Conservation (phyloP, 2,113 vertebrate genomes). For the Hucho hucho region DNA sequence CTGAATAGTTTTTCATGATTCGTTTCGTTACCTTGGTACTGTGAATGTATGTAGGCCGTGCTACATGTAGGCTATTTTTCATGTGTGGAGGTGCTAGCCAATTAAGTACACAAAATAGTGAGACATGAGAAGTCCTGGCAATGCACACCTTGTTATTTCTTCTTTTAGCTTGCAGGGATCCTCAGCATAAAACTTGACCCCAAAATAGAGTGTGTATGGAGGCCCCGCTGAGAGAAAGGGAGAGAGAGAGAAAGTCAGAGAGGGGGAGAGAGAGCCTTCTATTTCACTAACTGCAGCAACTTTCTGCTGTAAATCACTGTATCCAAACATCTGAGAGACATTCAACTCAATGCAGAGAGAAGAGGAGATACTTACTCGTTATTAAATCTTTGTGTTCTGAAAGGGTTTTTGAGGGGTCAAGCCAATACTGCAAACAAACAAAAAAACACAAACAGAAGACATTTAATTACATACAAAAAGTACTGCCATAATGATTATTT, state of each 20-base stretch:
- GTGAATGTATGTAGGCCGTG: too few species aligned
- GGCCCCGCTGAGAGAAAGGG: slow-evolving; percentile 78
- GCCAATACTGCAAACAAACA: slow-evolving; percentile 80
- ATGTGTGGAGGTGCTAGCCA: too few species aligned
- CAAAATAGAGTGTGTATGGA: slow-evolving; percentile 91
- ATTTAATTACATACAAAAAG: background rate
- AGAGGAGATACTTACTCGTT: slow-evolving; percentile 72
- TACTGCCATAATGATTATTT: too few species aligned
- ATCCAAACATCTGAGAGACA: background rate
- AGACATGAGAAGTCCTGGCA: too few species aligned
- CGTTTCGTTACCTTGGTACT: too few species aligned
- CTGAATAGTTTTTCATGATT: too few species aligned
- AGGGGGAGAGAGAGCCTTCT: too few species aligned
- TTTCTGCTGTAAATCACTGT: too few species aligned
- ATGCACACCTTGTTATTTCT: slow-evolving; percentile 84
- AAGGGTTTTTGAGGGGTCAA: slow-evolving; percentile 87
- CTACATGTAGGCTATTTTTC: too few species aligned
- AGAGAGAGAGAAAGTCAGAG: too few species aligned
- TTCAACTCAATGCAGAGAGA: background rate
- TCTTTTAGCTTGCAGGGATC: slow-evolving; percentile 88
- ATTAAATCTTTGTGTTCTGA: slow-evolving; percentile 88
- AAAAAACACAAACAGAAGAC: slow-evolving; percentile 11
- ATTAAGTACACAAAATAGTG: too few species aligned
- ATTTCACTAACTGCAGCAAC: too few species aligned
- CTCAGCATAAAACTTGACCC: slow-evolving; percentile 90